phyloP scores from a whole-genome alignment of 2,888 invertebrate genomes.

The Eupithecia centaureata region DNA sequence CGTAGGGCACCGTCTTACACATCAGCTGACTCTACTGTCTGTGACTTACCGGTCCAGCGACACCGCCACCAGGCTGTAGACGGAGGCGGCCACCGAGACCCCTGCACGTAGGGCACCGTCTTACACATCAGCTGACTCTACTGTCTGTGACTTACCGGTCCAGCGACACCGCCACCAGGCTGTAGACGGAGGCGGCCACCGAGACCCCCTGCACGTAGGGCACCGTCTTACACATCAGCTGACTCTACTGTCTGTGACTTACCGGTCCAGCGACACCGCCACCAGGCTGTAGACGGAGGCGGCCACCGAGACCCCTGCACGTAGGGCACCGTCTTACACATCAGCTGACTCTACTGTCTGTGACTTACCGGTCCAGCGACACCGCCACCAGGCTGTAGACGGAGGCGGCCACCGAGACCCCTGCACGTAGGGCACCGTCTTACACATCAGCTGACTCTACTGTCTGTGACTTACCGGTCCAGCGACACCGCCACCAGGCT shows the following conservation, averaged over 20 bases:
- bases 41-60: conserved; percentile 96
- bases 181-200: conserved; percentile 97
- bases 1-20: conserved; percentile 98
- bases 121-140: conserved; percentile 99
- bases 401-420: conserved; percentile 97
- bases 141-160: conserved; percentile 97
- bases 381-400: conserved; percentile 98
- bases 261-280: conserved; percentile 97
- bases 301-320: conserved; percentile 97
- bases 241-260: too few relatives aligned
- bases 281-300: conserved; percentile 98
- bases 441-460: conserved; percentile 98
- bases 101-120: conserved; percentile 97
- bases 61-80: conserved; percentile 97
- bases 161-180: conserved; percentile 96
- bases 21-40: too few relatives aligned
- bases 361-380: conserved; percentile 96
- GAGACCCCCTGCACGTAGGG: conserved; percentile 98
- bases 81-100: conserved; percentile 97
- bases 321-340: conserved; percentile 98
- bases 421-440: conserved; percentile 97
- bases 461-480: conserved; percentile 96
- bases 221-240: conserved; percentile 97
- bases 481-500: conserved; percentile 97
- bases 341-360: too few relatives aligned